Conservation (phyloP, 2,797 vertebrate species). For the Poeciliopsis presidionis region DNA sequence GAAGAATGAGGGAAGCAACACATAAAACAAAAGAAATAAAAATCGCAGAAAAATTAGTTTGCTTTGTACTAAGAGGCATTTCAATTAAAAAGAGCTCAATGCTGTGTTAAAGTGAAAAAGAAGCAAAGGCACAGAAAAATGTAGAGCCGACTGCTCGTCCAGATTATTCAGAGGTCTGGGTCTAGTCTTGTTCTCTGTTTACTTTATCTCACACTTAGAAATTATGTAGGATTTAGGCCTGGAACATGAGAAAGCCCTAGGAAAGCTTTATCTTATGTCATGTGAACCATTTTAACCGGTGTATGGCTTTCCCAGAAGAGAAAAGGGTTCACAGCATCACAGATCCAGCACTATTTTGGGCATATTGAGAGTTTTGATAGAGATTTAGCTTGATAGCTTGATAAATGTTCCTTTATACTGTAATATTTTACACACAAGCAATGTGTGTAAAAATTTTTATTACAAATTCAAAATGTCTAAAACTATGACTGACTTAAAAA, state of each 20-base stretch:
- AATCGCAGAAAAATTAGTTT: not conserved
- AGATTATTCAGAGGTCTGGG: not conserved
- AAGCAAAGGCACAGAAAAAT: conserved; percentile 15
- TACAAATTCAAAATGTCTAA: not conserved
- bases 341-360: not conserved
- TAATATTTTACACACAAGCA: not conserved
- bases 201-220: not conserved
- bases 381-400: not conserved
- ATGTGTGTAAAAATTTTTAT: not conserved
- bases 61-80: conserved; percentile 12
- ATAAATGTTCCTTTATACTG: not conserved
- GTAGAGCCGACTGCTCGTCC: not conserved
- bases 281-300: not conserved
- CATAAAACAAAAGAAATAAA: conserved; percentile 20
- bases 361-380: not conserved
- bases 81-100: conserved; percentile 6
- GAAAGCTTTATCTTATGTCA: not conserved
- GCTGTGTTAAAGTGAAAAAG: conserved; percentile 10
- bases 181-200: not conserved
- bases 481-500: not conserved
- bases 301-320: not conserved
- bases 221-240: not conserved
- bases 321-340: not conserved
- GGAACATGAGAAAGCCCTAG: not conserved
- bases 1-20: conserved; percentile 25